phyloP scores from a whole-genome alignment of 2,888 invertebrate species.

The Rhagium mordax region DNA sequence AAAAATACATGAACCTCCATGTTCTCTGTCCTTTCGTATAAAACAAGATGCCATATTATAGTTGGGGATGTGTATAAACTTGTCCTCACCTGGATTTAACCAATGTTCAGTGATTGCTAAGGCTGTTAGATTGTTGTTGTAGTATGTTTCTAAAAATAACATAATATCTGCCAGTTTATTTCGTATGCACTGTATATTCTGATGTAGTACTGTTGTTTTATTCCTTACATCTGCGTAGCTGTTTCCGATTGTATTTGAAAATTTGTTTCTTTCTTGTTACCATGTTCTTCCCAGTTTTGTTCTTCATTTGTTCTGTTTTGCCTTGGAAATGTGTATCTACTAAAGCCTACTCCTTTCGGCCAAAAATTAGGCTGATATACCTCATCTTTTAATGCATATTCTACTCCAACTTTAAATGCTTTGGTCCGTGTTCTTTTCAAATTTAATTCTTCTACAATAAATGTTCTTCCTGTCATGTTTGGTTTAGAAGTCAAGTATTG shows the following conservation, averaged over 20 bases:
- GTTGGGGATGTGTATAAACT: not conserved
- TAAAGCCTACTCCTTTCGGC: not conserved
- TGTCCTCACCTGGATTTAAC: not conserved
- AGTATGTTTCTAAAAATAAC: not conserved
- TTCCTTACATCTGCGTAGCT: not conserved
- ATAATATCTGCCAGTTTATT: not conserved
- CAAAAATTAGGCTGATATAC: not conserved
- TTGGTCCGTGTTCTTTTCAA: not conserved
- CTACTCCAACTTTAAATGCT: not conserved
- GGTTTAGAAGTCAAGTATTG: not conserved
- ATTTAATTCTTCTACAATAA: not conserved
- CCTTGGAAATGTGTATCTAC: not conserved
- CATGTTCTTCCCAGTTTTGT: slow-evolving; percentile 1
- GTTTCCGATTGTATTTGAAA: not conserved
- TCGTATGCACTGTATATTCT: not conserved
- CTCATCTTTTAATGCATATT: not conserved
- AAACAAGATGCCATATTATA: not conserved
- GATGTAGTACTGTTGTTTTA: not conserved
- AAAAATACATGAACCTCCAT: not conserved
- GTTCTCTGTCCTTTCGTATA: not conserved
- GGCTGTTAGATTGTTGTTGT: not conserved
- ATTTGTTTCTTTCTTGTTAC: not conserved
- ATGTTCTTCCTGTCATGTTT: not conserved
- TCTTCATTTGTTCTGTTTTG: no score
- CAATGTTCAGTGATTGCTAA: slow-evolving; percentile 11